A percentile compares a stretch with the other conserved stretches of the same genome.
Conservation (phyloP, 2,113 vertebrate genomes). For the Lonchura striata region DNA sequence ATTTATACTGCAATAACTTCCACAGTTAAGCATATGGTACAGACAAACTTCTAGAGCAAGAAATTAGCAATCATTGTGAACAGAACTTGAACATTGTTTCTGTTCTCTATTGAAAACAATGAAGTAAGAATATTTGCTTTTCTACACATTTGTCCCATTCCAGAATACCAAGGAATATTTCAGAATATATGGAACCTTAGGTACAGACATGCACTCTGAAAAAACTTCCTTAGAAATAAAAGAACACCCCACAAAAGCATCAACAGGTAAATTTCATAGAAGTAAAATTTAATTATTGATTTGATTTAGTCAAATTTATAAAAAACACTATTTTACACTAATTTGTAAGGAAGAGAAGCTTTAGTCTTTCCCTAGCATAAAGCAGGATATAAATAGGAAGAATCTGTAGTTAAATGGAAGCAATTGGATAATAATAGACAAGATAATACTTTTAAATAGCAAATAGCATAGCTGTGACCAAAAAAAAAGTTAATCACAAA, state of each 20-base stretch:
- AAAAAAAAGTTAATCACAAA: neutral
- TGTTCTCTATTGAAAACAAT: neutral
- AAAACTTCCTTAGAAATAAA: neutral
- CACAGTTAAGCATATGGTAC: neutral
- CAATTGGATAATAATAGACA: neutral
- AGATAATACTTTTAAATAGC: neutral
- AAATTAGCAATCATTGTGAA: neutral
- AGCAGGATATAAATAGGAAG: neutral
- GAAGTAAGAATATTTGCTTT: neutral
- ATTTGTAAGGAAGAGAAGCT: neutral
- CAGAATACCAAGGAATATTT: neutral
- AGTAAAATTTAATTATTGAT: neutral
- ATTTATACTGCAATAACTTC: neutral
- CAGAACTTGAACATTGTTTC: neutral
- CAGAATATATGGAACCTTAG: neutral
- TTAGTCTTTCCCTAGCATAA: neutral
- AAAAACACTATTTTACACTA: neutral
- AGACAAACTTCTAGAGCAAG: neutral
- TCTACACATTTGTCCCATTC: neutral
- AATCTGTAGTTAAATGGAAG: neutral
- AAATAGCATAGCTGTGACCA: neutral
- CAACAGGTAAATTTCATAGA: neutral
- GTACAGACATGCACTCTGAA: neutral
- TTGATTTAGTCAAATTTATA: neutral
- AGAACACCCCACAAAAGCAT: neutral